These are phyloP conservation scores for Paramormyrops kingsleyae DNA, from an alignment of 2,113 vertebrate genomes.

Conservation along the genomic window DNA sequence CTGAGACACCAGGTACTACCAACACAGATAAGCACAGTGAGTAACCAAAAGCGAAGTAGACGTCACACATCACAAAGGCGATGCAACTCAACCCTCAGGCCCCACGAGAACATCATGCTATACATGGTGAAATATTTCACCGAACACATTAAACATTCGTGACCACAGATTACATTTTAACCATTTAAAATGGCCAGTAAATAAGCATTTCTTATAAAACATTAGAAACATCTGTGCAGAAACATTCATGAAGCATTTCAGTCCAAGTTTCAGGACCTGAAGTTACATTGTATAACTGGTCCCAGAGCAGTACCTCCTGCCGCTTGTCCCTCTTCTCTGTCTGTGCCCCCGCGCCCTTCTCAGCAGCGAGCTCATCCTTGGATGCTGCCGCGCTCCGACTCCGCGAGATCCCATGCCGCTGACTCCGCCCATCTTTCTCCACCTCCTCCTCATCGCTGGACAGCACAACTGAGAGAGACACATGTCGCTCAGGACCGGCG, in stretches of 20 bases:
- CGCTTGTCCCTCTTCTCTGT: not conserved
- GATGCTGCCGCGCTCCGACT: not conserved
- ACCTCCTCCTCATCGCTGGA: not conserved
- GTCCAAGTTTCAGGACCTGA: not conserved
- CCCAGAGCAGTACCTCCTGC: not conserved
- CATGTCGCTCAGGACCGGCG: not conserved
- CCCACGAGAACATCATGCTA: not conserved
- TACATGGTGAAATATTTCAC: not conserved
- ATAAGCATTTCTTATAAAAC: not conserved
- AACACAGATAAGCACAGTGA: not conserved
- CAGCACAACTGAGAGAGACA: not conserved
- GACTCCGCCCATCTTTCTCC: not conserved
- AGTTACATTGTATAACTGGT: not conserved
- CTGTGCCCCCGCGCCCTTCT: not conserved
- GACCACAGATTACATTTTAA: not conserved
- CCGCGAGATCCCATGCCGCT: not conserved
- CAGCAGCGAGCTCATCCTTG: not conserved
- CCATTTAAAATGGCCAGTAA: not conserved
- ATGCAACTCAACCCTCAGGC: not conserved
- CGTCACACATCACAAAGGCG: not conserved
- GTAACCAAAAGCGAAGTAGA: not conserved
- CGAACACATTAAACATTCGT: not conserved
- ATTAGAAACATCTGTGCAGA: not conserved
- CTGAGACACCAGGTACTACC: not conserved
- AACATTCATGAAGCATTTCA: not conserved